phyloP scores from a whole-genome alignment of 1,140 invertebrate genomes.

The Temnothorax longispinosus region DNA sequence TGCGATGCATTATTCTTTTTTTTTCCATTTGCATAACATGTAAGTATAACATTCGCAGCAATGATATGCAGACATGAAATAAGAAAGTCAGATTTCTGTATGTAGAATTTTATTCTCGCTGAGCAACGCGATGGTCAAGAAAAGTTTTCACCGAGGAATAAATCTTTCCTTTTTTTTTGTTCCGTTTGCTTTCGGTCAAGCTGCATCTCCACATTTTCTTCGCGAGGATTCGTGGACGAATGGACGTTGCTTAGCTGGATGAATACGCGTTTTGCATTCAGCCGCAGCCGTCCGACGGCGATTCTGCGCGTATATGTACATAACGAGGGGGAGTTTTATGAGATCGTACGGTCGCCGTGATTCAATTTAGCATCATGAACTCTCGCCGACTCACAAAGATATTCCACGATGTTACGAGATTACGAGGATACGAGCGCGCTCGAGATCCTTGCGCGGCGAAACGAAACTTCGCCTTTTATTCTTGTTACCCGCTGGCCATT shows the following conservation, averaged over 20 bases:
- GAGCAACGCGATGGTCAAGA: not conserved
- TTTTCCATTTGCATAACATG: not conserved
- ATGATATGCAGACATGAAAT: not conserved
- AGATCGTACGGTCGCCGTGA: conserved; percentile 38
- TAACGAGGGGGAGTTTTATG: conserved; percentile 65
- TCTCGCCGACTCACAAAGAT: conserved; percentile 24
- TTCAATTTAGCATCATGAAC: conserved; percentile 65
- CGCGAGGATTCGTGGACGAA: not conserved
- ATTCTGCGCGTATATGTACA: conserved; percentile 25
- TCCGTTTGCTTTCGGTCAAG: not conserved
- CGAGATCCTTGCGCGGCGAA: not conserved
- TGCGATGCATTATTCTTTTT: not conserved
- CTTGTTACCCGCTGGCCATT: conserved; percentile 8
- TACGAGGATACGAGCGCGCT: not conserved
- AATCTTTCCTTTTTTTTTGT: not conserved
- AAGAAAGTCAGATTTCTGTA: not conserved
- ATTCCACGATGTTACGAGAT: conserved; percentile 42
- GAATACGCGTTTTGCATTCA: conserved; percentile 39
- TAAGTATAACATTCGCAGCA: not conserved
- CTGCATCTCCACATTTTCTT: not conserved
- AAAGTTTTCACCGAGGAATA: not conserved
- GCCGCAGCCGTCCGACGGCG: not conserved
- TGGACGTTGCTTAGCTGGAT: conserved; percentile 48
- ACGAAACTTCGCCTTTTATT: not conserved
- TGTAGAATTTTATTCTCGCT: not conserved